Percentiles rank a stretch among this genome's conserved stretches.
Evolutionary conservation across 1,140 invertebrate species (phyloP).

Genomic region (Chlorops oryzae): DNA sequence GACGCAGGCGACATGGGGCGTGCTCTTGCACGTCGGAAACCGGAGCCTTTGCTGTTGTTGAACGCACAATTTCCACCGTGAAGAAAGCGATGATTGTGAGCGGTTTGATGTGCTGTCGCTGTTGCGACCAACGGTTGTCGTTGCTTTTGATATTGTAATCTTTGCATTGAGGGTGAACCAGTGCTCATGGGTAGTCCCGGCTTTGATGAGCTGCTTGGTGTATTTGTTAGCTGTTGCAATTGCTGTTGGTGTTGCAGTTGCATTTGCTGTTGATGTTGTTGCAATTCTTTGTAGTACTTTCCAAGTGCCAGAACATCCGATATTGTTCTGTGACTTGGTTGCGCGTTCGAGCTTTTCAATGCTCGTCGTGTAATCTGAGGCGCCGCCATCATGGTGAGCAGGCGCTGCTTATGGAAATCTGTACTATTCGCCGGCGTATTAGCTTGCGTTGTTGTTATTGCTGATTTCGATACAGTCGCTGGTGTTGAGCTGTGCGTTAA

Average conservation of each 20-base stretch:
- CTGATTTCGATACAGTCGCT: constrained; percentile 22
- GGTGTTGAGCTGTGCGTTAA: constrained; percentile 13
- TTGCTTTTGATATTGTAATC: constrained; percentile 19
- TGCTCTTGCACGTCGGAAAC: constrained; percentile 26
- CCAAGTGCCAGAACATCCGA: background rate
- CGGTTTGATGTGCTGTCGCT: constrained; percentile 26
- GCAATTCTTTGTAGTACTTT: constrained; percentile 32
- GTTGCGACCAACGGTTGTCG: constrained; percentile 23
- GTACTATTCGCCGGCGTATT: background rate
- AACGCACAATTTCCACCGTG: constrained; percentile 8
- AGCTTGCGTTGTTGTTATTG: background rate
- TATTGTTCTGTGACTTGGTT: background rate
- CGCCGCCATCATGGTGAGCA: constrained; percentile 7
- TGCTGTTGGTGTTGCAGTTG: constrained; percentile 34
- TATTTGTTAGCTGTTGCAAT: background rate
- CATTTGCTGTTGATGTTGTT: constrained; percentile 23
- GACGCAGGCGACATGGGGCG: constrained; percentile 17
- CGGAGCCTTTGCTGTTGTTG: constrained; percentile 13
- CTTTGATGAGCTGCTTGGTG: background rate
- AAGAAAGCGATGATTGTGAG: constrained; percentile 35
- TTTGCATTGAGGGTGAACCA: constrained; percentile 9
- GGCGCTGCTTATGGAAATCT: constrained; percentile 13
- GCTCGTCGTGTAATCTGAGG: constrained; percentile 16
- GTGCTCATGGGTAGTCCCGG: background rate
- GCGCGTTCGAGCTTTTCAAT: background rate